Evolutionary conservation across 1,140 invertebrate genomes (phyloP).

Genomic region (Acromyrmex echinatior): DNA sequence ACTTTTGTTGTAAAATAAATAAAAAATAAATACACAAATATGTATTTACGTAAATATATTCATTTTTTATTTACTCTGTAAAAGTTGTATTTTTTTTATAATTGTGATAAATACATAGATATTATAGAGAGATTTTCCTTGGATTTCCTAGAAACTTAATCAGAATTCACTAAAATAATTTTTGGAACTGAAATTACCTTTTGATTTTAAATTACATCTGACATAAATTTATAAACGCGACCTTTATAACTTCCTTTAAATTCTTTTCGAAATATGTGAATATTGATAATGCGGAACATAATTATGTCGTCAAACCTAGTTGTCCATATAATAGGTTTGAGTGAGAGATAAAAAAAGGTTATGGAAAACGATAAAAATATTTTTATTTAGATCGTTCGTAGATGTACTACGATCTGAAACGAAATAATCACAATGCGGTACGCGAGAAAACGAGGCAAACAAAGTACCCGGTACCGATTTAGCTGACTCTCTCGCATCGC

Average conservation of each 20-base stretch:
- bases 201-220: not conserved
- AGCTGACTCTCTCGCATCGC: conserved; percentile 37
- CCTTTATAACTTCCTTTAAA: not conserved
- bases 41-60: not conserved
- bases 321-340: not conserved
- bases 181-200: not conserved
- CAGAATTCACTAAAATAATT: not conserved
- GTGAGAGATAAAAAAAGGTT: not conserved
- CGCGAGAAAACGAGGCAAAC: conserved; percentile 21
- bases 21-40: not conserved
- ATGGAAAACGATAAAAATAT: conserved; percentile 29
- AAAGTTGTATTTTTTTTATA: not conserved
- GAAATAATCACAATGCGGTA: conserved; percentile 27
- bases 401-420: conserved; percentile 17
- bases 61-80: not conserved
- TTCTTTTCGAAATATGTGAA: not conserved
- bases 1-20: not conserved
- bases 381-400: not conserved
- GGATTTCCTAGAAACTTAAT: not conserved
- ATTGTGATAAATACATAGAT: not conserved
- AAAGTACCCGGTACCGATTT: conserved; percentile 15
- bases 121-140: not conserved
- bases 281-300: not conserved
- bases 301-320: not conserved
- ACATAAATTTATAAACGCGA: not conserved